A percentile compares a stretch with the other conserved stretches of the same genome.
phyloP scores from a whole-genome alignment of 2,888 invertebrate genomes.

The Enchytraeus crypticus region DNA sequence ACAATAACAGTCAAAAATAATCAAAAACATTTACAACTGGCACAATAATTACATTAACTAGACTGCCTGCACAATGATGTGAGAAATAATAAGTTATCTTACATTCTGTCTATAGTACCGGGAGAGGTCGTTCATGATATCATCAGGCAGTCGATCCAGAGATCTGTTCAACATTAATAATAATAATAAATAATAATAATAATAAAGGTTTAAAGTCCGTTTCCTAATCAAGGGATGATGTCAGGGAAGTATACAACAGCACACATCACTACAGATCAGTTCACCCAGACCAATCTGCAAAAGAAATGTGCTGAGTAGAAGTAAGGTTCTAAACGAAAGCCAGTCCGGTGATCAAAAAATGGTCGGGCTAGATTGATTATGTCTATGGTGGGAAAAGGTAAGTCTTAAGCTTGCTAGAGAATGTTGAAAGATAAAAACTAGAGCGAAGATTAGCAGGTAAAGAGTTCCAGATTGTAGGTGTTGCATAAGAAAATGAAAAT shows the following conservation, averaged over 20 bases:
- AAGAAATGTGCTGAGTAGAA: not conserved
- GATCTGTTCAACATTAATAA: constrained; percentile 42
- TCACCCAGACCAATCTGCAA: not conserved
- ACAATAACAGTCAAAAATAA: not conserved
- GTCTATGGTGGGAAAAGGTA: too few species aligned
- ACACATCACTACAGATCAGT: not conserved
- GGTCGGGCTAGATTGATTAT: too few species aligned
- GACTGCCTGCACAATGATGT: not conserved
- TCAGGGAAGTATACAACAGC: too few species aligned
- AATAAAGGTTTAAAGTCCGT: too few species aligned
- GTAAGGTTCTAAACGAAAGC: not conserved
- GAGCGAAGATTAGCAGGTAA: too few species aligned
- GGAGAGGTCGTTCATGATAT: constrained; percentile 59
- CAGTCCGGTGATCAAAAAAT: too few species aligned
- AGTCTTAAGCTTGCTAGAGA: too few species aligned
- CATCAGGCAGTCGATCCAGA: constrained; percentile 59
- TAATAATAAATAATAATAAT: not conserved
- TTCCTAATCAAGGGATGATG: too few species aligned
- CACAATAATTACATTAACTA: too few species aligned
- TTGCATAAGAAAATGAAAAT: too few species aligned
- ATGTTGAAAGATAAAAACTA: too few species aligned
- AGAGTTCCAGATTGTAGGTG: too few species aligned
- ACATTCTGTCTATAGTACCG: constrained; percentile 59
- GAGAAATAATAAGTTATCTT: not conserved
- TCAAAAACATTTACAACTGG: not conserved